Base-by-base conservation (phyloP, 37 sponge, comb jelly and placozoan species). In the Theonella swinhoei region DNA sequence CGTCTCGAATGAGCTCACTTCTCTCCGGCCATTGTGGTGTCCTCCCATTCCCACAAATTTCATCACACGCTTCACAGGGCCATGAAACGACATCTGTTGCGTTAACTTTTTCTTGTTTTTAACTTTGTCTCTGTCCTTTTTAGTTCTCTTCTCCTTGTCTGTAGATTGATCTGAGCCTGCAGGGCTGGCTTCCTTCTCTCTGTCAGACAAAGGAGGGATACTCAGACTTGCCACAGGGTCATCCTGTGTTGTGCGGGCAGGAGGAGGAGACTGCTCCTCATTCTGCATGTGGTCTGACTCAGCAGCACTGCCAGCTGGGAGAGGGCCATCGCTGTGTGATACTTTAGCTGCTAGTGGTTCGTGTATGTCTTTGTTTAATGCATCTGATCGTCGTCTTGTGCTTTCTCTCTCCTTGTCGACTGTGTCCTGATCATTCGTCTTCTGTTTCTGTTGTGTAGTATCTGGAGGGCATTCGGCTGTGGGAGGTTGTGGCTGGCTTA, bases 1-100 rank as follows among this genome's bases (percentile, higher is more conserved):
- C 47, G 85, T 84, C 79, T 87, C 89, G 72, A 87, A 83, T 0
- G 38, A 31, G 4, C 62, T 39, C 39, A 74, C 76, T 19, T 33
- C 29, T 39, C 79, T 70, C 25, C 64, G 22, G 8, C 39, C 36
- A 7, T 63, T 47, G 70, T 54, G 72, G 65, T 62, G 25, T 24
- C 24, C 67, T 9, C 71, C 63, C n/a, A 47, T 71, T 3, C 72
- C 62, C 22, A 83, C 83, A 74, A 83, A 74, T 32, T 83, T 73
- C 23, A 83, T 73, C 24, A 83, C 75, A 26, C 72, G 72, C 11
- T 37, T 41, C 59, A 80, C 31, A 4, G 69, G 69, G 8, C 64
- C 67, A 5, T 42, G 67, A 7, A 80, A 24, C 0, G 68, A 29
- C 26, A n/a, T 69, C 22, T 62, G 42, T 72, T 39, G 42, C 23